These are phyloP conservation scores for Homarus gammarus DNA, from an alignment of 2,888 invertebrate species.

Conservation along the genomic window DNA sequence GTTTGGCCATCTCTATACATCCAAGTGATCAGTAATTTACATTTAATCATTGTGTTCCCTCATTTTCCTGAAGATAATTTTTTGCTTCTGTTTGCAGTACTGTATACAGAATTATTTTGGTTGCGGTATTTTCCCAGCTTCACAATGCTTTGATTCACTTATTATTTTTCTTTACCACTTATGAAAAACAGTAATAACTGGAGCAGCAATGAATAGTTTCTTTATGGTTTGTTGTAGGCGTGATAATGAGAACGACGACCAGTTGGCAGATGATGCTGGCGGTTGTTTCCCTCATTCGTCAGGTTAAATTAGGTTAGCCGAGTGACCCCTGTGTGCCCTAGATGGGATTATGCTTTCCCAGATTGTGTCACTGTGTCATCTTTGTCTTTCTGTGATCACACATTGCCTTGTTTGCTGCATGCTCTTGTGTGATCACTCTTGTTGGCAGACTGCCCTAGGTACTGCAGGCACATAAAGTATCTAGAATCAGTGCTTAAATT, in stretches of 20 bases:
- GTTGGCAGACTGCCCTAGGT: background rate
- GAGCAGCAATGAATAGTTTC: background rate
- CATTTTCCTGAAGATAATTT: too few species aligned
- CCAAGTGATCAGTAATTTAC: too few species aligned
- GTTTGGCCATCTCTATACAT: too few species aligned
- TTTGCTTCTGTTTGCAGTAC: too few species aligned
- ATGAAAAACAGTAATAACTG: background rate
- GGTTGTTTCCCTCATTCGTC: slow-evolving; percentile 16
- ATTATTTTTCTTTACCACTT: too few species aligned
- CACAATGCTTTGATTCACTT: too few species aligned
- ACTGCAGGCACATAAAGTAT: too few species aligned
- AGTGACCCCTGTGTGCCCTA: background rate
- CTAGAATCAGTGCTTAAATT: too few species aligned
- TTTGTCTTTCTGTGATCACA: background rate
- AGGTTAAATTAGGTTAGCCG: slow-evolving; percentile 46
- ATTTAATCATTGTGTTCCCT: too few species aligned
- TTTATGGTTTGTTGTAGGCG: slow-evolving; percentile 53
- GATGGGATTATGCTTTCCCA: background rate
- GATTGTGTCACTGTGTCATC: background rate
- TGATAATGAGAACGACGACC: slow-evolving; percentile 38
- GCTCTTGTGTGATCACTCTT: background rate
- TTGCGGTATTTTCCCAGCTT: too few species aligned
- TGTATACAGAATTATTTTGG: too few species aligned
- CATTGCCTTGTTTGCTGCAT: background rate
- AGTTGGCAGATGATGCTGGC: slow-evolving; percentile 50